A percentile compares a stretch with the other conserved stretches of the same genome.
phyloP scores from a whole-genome alignment of 2,888 invertebrate species.

The Bimastos eiseni region DNA sequence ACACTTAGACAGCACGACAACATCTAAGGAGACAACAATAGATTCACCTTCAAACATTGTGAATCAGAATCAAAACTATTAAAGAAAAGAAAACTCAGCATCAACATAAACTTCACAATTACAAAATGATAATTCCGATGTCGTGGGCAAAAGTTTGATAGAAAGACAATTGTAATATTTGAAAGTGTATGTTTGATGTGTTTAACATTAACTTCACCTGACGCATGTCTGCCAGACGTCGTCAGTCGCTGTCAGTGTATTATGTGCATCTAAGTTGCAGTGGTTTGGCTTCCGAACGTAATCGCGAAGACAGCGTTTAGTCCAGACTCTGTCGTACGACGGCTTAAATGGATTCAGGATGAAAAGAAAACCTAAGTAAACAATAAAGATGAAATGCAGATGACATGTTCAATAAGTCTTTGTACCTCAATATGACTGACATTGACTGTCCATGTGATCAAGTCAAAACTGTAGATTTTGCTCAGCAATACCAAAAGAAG shows the following conservation, averaged over 20 bases:
- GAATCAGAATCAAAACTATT: neutral
- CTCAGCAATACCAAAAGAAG: neutral
- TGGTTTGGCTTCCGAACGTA: constrained; percentile 73
- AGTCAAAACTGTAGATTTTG: neutral
- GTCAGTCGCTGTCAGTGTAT: constrained; percentile 39
- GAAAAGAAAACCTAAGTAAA: constrained; percentile 79
- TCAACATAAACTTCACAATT: no score
- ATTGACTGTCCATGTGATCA: neutral
- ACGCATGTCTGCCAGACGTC: constrained; percentile 39
- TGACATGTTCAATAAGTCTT: no score
- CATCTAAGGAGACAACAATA: no score
- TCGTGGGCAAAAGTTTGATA: neutral
- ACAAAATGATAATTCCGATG: neutral
- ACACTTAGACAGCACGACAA: no score
- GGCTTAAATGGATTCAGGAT: constrained; percentile 82
- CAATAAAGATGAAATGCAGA: no score
- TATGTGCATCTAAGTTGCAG: constrained; percentile 62
- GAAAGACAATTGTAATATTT: neutral
- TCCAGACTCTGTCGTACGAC: constrained; percentile 81
- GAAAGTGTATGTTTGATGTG: neutral
- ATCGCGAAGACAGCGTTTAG: constrained; percentile 74
- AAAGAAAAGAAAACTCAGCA: neutral
- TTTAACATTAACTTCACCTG: neutral
- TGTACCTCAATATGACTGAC: no score
- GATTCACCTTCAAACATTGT: neutral